Evolutionary conservation across 2,113 vertebrate genomes (phyloP).

Genomic region (Nanorana parkeri): DNA sequence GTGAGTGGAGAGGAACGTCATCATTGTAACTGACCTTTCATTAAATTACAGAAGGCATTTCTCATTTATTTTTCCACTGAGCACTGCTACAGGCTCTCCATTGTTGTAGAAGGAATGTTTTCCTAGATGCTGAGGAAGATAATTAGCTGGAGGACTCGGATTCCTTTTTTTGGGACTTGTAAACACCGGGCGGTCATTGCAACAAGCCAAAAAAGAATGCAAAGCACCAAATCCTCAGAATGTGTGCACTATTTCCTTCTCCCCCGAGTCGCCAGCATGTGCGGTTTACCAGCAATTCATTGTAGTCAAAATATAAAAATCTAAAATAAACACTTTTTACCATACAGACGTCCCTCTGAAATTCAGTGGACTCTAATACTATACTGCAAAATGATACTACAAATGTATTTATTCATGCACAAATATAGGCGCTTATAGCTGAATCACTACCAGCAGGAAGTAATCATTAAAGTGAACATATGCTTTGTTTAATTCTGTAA

Average conservation of each 20-base stretch:
- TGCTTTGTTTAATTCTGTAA: no score
- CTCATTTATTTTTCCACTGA: conserved; percentile 33
- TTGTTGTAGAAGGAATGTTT: conserved; percentile 25
- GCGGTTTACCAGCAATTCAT: not conserved
- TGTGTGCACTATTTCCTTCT: not conserved
- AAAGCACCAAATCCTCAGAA: not conserved
- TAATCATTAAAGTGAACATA: no score
- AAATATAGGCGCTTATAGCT: no score
- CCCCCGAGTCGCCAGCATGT: not conserved
- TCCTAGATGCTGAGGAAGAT: conserved; percentile 14
- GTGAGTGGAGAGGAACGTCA: not conserved
- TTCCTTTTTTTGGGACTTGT: not conserved
- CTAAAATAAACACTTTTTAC: not conserved
- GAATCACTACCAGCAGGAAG: no score
- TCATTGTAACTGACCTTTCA: not conserved
- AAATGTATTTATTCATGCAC: no score
- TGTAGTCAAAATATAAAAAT: not conserved
- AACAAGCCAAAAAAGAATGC: not conserved
- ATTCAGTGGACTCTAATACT: no score
- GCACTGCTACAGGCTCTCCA: not conserved
- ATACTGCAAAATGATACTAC: no score
- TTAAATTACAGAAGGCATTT: not conserved
- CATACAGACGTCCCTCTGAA: no score
- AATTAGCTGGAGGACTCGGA: not conserved
- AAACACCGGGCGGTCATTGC: not conserved